A percentile compares a stretch with the other conserved stretches of the same genome.
Conservation (phyloP, 2,797 vertebrate species). For the Oreochromis grahami region DNA sequence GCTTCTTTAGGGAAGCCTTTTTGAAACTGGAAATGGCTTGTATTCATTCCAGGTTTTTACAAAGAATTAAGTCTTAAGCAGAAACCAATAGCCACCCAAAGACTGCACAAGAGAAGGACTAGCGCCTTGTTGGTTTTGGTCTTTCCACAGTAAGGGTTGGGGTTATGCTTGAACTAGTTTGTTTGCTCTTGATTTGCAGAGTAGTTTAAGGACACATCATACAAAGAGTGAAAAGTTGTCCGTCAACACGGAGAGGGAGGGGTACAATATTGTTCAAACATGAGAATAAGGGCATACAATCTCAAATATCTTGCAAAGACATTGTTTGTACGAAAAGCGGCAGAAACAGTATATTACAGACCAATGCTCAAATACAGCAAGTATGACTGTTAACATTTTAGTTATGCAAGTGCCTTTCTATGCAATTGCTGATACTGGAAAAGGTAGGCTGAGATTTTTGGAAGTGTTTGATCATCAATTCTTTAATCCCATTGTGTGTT, state of each 20-base stretch:
- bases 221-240: neutral
- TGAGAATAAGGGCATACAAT: neutral
- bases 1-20: neutral
- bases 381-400: neutral
- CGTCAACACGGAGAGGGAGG: neutral
- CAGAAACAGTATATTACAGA: neutral
- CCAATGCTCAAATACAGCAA: neutral
- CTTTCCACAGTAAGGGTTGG: neutral
- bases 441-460: neutral
- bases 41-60: neutral
- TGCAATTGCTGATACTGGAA: neutral
- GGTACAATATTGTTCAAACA: neutral
- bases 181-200: neutral
- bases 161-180: neutral
- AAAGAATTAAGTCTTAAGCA: neutral
- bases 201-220: neutral
- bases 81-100: neutral
- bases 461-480: neutral
- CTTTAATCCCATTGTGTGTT: neutral
- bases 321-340: neutral
- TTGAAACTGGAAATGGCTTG: neutral
- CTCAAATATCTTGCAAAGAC: neutral
- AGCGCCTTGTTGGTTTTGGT: neutral
- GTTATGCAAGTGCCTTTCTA: neutral
- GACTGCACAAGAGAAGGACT: neutral